phyloP scores from a whole-genome alignment of 2,888 invertebrate genomes.

The Stictocephala bisonia region DNA sequence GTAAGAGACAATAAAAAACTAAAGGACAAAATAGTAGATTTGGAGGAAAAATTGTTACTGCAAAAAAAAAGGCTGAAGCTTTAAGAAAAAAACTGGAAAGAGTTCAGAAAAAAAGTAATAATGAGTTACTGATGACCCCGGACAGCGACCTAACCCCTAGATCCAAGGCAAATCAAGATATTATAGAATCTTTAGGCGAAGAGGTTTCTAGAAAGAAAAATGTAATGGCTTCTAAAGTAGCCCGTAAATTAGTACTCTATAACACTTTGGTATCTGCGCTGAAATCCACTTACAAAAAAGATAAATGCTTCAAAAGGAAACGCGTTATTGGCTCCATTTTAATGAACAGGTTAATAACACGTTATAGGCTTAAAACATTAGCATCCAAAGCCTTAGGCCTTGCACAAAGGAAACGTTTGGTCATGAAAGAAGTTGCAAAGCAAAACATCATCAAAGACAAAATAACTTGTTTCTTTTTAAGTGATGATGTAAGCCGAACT shows the following conservation, averaged over 20 bases:
- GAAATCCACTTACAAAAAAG: neutral
- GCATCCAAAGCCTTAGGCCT: neutral
- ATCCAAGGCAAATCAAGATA: neutral
- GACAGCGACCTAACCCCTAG: neutral
- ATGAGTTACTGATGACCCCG: neutral
- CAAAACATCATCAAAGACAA: neutral
- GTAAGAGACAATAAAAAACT: neutral
- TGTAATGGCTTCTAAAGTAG: neutral
- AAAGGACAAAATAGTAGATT: too few species aligned
- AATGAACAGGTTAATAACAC: neutral
- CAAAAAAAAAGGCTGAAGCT: neutral
- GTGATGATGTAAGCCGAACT: neutral
- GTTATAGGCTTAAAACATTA: neutral
- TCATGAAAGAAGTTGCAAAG: neutral
- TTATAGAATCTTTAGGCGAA: neutral
- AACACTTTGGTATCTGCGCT: neutral
- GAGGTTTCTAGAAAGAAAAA: neutral
- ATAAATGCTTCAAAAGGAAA: neutral
- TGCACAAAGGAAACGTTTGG: neutral
- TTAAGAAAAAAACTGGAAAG: neutral
- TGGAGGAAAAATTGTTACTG: too few species aligned
- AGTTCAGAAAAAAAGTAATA: neutral
- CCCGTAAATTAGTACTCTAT: neutral
- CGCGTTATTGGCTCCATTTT: neutral
- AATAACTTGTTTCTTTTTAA: neutral